Conservation (phyloP, 2,797 vertebrate genomes). For the Aplochiton taeniatus region DNA sequence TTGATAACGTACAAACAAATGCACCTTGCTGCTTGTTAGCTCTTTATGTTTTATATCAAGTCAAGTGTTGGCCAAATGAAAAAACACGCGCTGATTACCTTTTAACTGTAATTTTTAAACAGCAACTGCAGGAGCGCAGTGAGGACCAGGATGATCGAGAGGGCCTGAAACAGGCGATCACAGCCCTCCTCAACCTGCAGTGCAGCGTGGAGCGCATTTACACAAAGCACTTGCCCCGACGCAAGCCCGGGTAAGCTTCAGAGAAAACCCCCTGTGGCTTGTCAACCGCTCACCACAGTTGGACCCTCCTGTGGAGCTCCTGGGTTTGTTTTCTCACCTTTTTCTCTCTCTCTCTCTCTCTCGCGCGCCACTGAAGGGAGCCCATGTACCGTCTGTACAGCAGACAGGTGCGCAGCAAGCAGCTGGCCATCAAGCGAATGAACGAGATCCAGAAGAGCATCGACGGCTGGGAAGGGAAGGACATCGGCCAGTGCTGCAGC, state of each 20-base stretch:
- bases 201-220: conserved; percentile 96
- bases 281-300: not conserved
- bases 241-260: conserved; percentile 84
- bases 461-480: conserved; percentile 97
- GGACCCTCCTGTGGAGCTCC: no score
- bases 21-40: not conserved
- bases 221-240: conserved; percentile 89
- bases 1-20: not conserved
- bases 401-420: conserved; percentile 91
- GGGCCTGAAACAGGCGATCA: conserved; percentile 96
- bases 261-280: not conserved
- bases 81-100: not conserved
- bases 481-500: conserved; percentile 97
- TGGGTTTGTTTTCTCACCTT: not conserved
- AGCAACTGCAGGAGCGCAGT: conserved; percentile 96
- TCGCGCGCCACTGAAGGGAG: conserved; percentile 73
- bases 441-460: conserved; percentile 99
- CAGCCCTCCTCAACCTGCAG: conserved; percentile 93
- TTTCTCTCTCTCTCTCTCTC: conserved; percentile 1
- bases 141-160: conserved; percentile 93
- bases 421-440: conserved; percentile 96
- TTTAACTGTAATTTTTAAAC: conserved; percentile 11
- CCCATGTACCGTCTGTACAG: conserved; percentile 90
- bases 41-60: not conserved
- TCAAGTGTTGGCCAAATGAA: no score